Percentiles rank a stretch among this genome's conserved stretches.
Evolutionary conservation across 2,113 vertebrate genomes (phyloP).

Genomic region (Manacus vitellinus): DNA sequence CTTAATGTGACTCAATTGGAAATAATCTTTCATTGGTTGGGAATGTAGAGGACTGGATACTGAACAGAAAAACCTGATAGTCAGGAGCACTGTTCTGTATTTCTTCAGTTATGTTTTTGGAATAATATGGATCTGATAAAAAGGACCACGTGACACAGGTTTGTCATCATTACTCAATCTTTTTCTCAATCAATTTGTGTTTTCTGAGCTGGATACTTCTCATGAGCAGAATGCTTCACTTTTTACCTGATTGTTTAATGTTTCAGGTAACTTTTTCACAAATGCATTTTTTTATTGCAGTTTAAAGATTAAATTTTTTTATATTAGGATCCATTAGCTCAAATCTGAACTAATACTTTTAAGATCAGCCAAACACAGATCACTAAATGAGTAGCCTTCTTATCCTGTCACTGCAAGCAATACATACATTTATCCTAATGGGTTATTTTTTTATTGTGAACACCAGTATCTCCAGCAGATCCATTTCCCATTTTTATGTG

Average conservation of each 20-base stretch:
- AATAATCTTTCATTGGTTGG: neutral
- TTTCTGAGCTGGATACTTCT: neutral
- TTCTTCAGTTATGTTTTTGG: neutral
- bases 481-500: neutral
- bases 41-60: neutral
- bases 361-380: neutral
- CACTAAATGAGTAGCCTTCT: neutral
- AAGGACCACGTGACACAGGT: neutral
- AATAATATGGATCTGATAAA: neutral
- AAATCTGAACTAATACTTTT: neutral
- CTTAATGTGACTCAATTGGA: slow-evolving; percentile 19
- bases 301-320: neutral
- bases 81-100: neutral
- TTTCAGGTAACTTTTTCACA: neutral
- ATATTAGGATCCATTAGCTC: neutral
- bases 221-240: neutral
- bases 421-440: neutral
- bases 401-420: neutral
- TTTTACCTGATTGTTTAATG: neutral
- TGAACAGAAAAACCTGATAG: neutral
- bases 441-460: neutral
- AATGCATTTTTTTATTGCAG: neutral
- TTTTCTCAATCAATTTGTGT: neutral
- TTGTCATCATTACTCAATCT: fast-evolving
- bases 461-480: neutral